phyloP scores from a whole-genome alignment of 2,888 invertebrate species.

The Machimus rusticus region DNA sequence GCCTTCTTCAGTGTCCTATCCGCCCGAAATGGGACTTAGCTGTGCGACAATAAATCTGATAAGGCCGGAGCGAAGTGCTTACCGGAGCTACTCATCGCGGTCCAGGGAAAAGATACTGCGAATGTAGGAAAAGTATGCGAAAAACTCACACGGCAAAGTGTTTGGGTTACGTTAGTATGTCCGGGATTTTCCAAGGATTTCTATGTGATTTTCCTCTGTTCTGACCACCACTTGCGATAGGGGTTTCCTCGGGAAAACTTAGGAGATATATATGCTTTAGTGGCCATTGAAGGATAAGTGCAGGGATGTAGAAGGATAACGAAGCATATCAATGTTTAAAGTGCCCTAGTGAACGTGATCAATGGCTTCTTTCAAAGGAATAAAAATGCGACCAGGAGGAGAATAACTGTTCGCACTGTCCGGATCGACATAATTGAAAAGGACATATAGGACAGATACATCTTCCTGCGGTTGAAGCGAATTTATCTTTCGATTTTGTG shows the following conservation, averaged over 20 bases:
- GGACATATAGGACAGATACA: constrained; percentile 1
- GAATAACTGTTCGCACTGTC: background rate
- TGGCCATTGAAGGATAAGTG: constrained; percentile 11
- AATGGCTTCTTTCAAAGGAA: background rate
- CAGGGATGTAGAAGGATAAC: constrained; percentile 2
- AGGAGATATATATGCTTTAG: background rate
- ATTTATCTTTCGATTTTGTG: constrained; percentile 25
- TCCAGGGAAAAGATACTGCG: background rate
- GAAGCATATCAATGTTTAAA: constrained; percentile 22
- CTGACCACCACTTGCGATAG: background rate
- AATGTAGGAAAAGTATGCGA: background rate
- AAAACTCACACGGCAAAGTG: background rate
- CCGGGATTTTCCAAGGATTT: background rate
- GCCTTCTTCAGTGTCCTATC: constrained; percentile 10
- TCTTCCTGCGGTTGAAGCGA: background rate
- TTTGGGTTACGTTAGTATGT: background rate
- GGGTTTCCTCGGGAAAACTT: background rate
- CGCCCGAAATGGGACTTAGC: constrained; percentile 18
- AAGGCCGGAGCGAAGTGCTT: constrained; percentile 12
- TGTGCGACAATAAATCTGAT: constrained; percentile 28
- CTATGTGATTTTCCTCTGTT: background rate
- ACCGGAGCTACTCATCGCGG: constrained; percentile 4
- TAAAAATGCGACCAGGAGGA: background rate
- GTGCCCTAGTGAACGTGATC: constrained; percentile 1
- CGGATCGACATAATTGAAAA: constrained; percentile 15